Conservation (phyloP, 2,888 invertebrate species). For the Anoplius nigerrimus region DNA sequence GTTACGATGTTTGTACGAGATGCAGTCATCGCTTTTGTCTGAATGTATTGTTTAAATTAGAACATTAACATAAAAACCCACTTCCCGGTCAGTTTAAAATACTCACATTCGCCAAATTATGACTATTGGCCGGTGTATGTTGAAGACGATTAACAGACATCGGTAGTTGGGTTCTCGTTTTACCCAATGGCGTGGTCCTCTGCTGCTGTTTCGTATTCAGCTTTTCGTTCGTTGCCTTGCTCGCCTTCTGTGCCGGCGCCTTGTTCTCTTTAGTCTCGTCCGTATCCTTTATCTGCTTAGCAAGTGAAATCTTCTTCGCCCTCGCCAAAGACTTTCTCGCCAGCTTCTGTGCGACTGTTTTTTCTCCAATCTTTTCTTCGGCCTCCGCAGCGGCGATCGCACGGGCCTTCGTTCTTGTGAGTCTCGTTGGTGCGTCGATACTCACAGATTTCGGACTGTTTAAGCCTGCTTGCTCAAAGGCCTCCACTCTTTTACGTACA, state of each 20-base stretch:
- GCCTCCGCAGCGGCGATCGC: slow-evolving; percentile 75
- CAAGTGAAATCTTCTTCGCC: slow-evolving; percentile 66
- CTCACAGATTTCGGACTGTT: slow-evolving; percentile 65
- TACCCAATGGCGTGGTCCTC: slow-evolving; percentile 65
- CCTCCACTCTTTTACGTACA: slow-evolving; percentile 79
- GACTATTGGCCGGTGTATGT: slow-evolving; percentile 59
- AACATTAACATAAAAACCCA: neutral
- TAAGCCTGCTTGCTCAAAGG: slow-evolving; percentile 77
- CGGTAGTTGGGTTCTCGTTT: slow-evolving; percentile 60
- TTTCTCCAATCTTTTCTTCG: slow-evolving; percentile 28
- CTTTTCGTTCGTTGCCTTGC: slow-evolving; percentile 33
- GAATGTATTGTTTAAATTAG: slow-evolving; percentile 30
- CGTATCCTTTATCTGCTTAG: slow-evolving; percentile 58
- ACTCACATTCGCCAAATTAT: slow-evolving; percentile 48
- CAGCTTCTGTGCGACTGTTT: slow-evolving; percentile 59
- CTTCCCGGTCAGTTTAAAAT: neutral
- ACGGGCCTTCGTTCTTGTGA: slow-evolving; percentile 78
- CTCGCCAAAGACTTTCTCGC: slow-evolving; percentile 68
- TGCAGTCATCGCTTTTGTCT: slow-evolving; percentile 70
- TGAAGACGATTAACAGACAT: slow-evolving; percentile 61
- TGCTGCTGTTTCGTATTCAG: slow-evolving; percentile 58
- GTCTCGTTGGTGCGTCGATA: slow-evolving; percentile 68
- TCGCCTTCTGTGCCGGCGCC: slow-evolving; percentile 47
- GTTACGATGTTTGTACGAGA: slow-evolving; percentile 69
- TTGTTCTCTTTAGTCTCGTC: slow-evolving; percentile 70